Conservation (phyloP, 2,888 invertebrate species). For the Gnatocerus cornutus region DNA sequence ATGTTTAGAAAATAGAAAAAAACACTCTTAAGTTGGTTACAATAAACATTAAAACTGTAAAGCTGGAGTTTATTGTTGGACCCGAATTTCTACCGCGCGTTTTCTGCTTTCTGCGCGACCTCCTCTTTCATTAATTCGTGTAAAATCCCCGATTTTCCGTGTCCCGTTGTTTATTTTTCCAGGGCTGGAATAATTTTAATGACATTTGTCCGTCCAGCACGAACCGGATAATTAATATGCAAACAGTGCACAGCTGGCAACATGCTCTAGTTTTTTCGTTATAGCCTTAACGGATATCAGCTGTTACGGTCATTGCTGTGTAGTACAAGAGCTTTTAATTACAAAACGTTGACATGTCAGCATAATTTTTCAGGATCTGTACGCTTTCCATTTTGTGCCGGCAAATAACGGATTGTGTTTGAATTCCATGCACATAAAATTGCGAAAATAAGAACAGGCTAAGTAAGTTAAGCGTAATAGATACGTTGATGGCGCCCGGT, state of each 20-base stretch:
- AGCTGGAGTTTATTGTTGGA: no score
- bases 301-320: constrained; percentile 54
- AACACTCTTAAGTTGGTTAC: no score
- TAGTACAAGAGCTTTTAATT: constrained; percentile 44
- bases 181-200: constrained; percentile 35
- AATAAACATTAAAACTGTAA: no score
- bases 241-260: constrained; percentile 59
- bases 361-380: constrained; percentile 41
- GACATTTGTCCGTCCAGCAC: constrained; percentile 45
- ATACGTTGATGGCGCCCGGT: constrained; percentile 28
- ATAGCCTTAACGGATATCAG: constrained; percentile 60
- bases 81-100: no score
- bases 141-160: not conserved
- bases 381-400: constrained; percentile 9
- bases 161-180: constrained; percentile 38
- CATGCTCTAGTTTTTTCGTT: constrained; percentile 59
- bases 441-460: not conserved
- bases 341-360: constrained; percentile 30
- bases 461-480: constrained; percentile 18
- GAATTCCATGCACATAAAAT: not conserved
- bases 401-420: constrained; percentile 24
- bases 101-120: no score
- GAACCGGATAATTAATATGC: constrained; percentile 59
- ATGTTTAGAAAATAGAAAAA: no score
- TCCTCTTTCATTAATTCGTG: not conserved